phyloP scores from a whole-genome alignment of 1,140 invertebrate species.

The Drepana arcuata region DNA sequence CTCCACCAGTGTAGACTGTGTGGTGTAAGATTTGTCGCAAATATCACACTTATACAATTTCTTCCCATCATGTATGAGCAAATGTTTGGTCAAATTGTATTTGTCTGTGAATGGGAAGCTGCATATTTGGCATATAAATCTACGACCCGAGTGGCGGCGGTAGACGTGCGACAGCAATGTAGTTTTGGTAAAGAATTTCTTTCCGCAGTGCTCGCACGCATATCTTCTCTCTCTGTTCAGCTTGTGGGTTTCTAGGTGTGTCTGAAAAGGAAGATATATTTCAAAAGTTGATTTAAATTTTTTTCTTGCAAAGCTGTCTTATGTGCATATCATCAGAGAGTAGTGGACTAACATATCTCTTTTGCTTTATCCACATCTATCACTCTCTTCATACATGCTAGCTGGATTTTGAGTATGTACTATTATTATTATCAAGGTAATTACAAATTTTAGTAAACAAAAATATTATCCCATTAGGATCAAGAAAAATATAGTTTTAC shows the following conservation, averaged over 20 bases:
- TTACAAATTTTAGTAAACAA: not conserved
- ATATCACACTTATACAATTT: conserved; percentile 74
- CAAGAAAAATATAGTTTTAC: not conserved
- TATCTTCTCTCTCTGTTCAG: conserved; percentile 44
- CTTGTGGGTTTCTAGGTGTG: conserved; percentile 54
- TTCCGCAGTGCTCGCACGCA: conserved; percentile 57
- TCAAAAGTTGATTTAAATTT: conserved; percentile 2
- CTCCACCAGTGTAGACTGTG: conserved; percentile 71
- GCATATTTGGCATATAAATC: conserved; percentile 56
- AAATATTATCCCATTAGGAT: not conserved
- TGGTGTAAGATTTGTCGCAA: conserved; percentile 72
- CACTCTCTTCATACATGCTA: not conserved
- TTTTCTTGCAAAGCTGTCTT: not conserved
- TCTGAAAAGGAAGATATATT: conserved; percentile 33
- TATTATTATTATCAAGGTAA: not conserved
- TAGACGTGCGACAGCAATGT: conserved; percentile 42
- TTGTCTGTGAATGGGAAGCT: conserved; percentile 66
- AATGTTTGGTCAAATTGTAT: conserved; percentile 75
- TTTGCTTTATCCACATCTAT: not conserved
- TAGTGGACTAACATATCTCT: too few relatives aligned
- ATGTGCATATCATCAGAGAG: not conserved
- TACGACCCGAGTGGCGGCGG: conserved; percentile 37
- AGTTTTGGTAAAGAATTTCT: conserved; percentile 57
- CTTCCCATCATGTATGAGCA: conserved; percentile 75
- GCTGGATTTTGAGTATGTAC: not conserved